These are phyloP conservation scores for Mechanitis messenoides DNA, from an alignment of 2,888 invertebrate species.

Conservation along the genomic window DNA sequence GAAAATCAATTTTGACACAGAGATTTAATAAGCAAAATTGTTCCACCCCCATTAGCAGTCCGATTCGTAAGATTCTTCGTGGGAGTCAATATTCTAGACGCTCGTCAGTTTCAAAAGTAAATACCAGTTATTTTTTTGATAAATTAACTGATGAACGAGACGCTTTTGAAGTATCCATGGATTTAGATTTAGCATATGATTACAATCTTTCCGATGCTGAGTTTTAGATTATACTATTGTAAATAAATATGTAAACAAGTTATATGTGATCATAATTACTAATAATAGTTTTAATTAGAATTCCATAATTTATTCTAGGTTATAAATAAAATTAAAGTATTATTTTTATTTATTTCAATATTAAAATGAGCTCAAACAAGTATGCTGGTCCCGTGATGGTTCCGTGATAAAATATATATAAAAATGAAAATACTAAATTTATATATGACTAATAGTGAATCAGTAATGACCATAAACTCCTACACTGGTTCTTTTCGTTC, in stretches of 20 bases:
- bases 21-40: constrained; percentile 49
- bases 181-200: constrained; percentile 53
- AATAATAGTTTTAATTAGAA: not conserved
- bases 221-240: constrained; percentile 34
- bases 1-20: constrained; percentile 40
- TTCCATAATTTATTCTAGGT: no score
- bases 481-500: no score
- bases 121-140: constrained; percentile 75
- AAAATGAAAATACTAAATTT: no score
- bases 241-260: not conserved
- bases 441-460: no score
- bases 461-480: no score
- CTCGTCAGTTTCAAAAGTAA: constrained; percentile 41
- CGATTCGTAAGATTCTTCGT: constrained; percentile 35
- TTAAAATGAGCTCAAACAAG: no score
- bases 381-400: no score
- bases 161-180: constrained; percentile 78
- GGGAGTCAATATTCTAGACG: constrained; percentile 34
- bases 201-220: constrained; percentile 56
- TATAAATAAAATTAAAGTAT: no score
- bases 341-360: no score
- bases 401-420: no score
- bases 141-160: constrained; percentile 69
- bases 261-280: not conserved
- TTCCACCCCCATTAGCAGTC: constrained; percentile 62